Base-by-base conservation (phyloP, 2,797 vertebrate genomes). In the Hypotaenidia philippensis region DNA sequence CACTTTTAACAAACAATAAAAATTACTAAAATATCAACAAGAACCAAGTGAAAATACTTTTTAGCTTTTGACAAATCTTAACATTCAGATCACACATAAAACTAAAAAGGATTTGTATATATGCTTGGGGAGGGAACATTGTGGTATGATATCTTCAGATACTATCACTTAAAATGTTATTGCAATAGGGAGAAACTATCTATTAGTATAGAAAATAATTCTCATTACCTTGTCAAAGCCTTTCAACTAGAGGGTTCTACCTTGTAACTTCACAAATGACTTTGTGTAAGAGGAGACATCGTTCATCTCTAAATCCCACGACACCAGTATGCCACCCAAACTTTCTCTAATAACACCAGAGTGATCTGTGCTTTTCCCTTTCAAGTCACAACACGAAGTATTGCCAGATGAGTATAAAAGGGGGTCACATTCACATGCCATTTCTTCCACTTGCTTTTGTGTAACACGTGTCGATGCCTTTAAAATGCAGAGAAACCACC, bases 191-290 rank as follows among this genome's bases (percentile, higher is more conserved):
- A 74, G 18, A 81, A 94, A 72, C 64, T 84, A 55, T 63, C 41
- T 86, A 68, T 88, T 90, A 63, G 76, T 76, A 44, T 8, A 76
- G 84, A 92, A 92, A 91, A n/a, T 52, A 87, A 86, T 89, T 79
- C 59, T 88, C 41, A 70, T 91, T 83, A 79, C 55, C 59, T 65
- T 85, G 45, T 86, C 86, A 94, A 93, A 94, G 32, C 18, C 9
- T 88, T 93, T 81, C 53, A 71, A 1, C 15, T 61, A 53, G 20
- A 15, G 47, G 25, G 79, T 94, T 86, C 29, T 79, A 57, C 57
- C 25, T 86, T 34, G 17, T 53, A 90, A 71, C 61, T 85, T 93
- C 38, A 63, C 50, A 86, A 72, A 72, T 49, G 8, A 61, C 34
- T 79, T 69, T 31, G 18, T 47, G 6, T 38, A 88, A 87, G 10